Percentiles rank a stretch among this genome's conserved stretches.
Evolutionary conservation across 37 sponge, comb jelly and placozoan genomes (phyloP).

Genomic region (Beroe ovata): DNA sequence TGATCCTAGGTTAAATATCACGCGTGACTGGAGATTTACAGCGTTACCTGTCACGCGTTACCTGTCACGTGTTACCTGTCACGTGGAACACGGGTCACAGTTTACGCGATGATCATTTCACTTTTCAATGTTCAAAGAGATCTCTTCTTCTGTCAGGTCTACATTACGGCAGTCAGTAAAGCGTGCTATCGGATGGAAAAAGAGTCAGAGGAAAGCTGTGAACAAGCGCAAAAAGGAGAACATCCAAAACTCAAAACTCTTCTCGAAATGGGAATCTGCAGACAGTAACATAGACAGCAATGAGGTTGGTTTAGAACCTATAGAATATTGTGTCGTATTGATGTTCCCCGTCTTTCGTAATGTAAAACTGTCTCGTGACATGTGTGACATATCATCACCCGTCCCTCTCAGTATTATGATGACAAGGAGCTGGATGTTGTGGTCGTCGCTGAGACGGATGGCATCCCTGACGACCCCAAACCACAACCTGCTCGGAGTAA

Average conservation of each 20-base stretch:
- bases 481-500: not conserved
- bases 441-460: slow-evolving; percentile 6
- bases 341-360: not conserved
- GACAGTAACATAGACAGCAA: not conserved
- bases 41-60: too few species aligned
- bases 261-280: not conserved
- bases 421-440: slow-evolving; percentile 45
- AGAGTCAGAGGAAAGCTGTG: slow-evolving; percentile 49
- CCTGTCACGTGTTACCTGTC: too few species aligned
- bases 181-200: slow-evolving; percentile 55
- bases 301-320: not conserved
- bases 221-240: slow-evolving; percentile 47
- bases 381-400: too few species aligned
- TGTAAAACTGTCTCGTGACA: too few species aligned
- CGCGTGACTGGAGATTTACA: too few species aligned
- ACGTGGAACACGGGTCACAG: too few species aligned
- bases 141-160: too few species aligned
- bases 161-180: slow-evolving; percentile 39
- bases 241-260: slow-evolving; percentile 55
- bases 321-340: not conserved
- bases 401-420: slow-evolving; percentile 9
- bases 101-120: too few species aligned
- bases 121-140: too few species aligned
- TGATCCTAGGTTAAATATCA: too few species aligned
- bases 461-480: slow-evolving; percentile 18